A percentile compares a stretch with the other conserved stretches of the same genome.
Evolutionary conservation across 2,797 vertebrate species (phyloP).

Genomic region (Carcharodon carcharias): DNA sequence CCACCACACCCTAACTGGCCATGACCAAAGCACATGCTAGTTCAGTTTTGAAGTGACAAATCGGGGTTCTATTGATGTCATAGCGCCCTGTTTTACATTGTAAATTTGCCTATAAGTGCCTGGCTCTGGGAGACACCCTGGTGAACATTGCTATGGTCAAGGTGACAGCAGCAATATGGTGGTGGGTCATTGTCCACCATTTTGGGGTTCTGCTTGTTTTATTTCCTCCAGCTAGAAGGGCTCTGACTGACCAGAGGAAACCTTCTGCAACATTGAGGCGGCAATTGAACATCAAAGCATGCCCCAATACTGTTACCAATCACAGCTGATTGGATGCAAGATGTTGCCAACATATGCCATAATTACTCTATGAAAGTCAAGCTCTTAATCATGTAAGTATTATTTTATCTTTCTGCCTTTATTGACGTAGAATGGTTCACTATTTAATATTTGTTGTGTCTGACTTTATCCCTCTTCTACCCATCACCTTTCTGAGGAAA

Average conservation of each 20-base stretch:
- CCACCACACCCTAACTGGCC: not conserved
- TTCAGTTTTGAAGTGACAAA: not conserved
- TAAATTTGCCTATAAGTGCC: not conserved
- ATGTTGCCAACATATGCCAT: not conserved
- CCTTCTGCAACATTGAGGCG: too few relatives aligned
- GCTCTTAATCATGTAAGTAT: not conserved
- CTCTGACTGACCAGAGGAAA: not conserved
- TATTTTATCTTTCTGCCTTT: not conserved
- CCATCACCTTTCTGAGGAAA: not conserved
- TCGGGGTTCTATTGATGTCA: too few relatives aligned
- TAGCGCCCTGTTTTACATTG: not conserved
- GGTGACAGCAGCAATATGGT: not conserved
- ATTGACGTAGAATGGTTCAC: not conserved
- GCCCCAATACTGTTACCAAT: too few relatives aligned
- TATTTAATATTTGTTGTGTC: not conserved
- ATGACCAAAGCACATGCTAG: not conserved
- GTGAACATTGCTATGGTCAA: too few relatives aligned
- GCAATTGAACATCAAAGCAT: too few relatives aligned
- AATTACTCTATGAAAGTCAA: not conserved
- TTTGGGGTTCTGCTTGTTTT: not conserved
- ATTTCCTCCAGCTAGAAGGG: not conserved
- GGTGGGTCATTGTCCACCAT: not conserved
- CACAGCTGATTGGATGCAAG: too few relatives aligned
- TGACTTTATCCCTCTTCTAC: not conserved
- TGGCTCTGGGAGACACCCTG: too few relatives aligned